phyloP scores from a whole-genome alignment of 2,113 vertebrate species.

The Solea solea region DNA sequence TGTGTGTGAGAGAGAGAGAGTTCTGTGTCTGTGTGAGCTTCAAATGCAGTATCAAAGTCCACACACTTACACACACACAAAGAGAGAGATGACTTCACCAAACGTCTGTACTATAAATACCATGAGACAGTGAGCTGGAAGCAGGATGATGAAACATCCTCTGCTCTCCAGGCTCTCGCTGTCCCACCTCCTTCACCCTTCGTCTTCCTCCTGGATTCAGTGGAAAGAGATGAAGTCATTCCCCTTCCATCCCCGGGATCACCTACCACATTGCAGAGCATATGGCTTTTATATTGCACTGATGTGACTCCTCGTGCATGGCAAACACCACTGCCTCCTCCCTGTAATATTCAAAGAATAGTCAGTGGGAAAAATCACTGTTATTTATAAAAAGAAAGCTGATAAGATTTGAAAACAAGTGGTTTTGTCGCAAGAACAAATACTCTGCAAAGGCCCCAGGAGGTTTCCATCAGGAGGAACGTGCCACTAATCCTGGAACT shows the following conservation, averaged over 20 bases:
- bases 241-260: conserved; percentile 48
- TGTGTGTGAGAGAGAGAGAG: conserved; percentile 1
- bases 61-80: neutral
- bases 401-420: neutral
- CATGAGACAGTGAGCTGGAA: conserved; percentile 42
- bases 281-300: conserved; percentile 56
- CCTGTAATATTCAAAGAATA: conserved; percentile 14
- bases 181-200: conserved; percentile 34
- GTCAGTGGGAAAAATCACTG: neutral
- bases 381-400: neutral
- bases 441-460: neutral
- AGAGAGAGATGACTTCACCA: conserved; percentile 2
- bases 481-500: neutral
- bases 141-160: conserved; percentile 50
- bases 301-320: conserved; percentile 21
- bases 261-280: conserved; percentile 57
- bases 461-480: neutral
- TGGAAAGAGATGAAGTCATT: conserved; percentile 72
- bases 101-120: conserved; percentile 29
- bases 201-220: conserved; percentile 44
- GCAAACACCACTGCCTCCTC: conserved; percentile 1
- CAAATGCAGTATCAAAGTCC: neutral
- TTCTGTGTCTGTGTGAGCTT: conserved; percentile 3
- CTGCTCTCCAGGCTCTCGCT: conserved; percentile 16
- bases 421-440: neutral